Conservation (phyloP, 2,113 vertebrate species). For the Oxyruncus cristatus region DNA sequence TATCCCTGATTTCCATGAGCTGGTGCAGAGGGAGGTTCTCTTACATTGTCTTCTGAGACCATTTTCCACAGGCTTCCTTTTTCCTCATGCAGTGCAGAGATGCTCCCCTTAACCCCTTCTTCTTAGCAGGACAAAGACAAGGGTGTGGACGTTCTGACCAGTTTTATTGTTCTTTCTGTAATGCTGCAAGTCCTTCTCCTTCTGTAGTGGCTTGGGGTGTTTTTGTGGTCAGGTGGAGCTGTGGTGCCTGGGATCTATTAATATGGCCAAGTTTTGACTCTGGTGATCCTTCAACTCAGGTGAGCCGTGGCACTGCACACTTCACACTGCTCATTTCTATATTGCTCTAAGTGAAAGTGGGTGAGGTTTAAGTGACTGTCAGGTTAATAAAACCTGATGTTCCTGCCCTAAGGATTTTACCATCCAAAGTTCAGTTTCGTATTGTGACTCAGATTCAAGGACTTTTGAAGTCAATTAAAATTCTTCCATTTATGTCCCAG, state of each 20-base stretch:
- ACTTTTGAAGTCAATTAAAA: not conserved
- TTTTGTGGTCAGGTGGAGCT: not conserved
- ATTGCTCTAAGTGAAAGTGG: not conserved
- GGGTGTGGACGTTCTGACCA: not conserved
- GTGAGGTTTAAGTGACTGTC: not conserved
- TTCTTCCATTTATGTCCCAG: not conserved
- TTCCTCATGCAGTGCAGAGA: not conserved
- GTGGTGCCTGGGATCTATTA: not conserved
- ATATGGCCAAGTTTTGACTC: not conserved
- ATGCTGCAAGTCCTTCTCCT: not conserved
- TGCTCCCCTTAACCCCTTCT: not conserved
- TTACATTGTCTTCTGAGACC: not conserved
- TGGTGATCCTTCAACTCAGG: not conserved
- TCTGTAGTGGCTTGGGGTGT: rapidly evolving
- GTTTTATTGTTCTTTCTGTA: not conserved
- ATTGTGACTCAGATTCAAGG: not conserved
- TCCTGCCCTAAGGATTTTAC: constrained; percentile 5
- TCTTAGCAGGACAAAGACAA: not conserved
- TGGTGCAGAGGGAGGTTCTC: not conserved
- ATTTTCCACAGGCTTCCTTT: not conserved
- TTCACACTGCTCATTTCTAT: not conserved
- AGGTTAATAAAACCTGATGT: constrained; percentile 15
- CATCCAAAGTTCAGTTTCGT: not conserved
- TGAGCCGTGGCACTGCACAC: not conserved
- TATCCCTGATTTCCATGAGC: rapidly evolving